Evolutionary conservation across 1,140 invertebrate species (phyloP), one percentile per base, ranked within the genome.

Genomic region (Macrotrachela quadricornifera): DNA sequence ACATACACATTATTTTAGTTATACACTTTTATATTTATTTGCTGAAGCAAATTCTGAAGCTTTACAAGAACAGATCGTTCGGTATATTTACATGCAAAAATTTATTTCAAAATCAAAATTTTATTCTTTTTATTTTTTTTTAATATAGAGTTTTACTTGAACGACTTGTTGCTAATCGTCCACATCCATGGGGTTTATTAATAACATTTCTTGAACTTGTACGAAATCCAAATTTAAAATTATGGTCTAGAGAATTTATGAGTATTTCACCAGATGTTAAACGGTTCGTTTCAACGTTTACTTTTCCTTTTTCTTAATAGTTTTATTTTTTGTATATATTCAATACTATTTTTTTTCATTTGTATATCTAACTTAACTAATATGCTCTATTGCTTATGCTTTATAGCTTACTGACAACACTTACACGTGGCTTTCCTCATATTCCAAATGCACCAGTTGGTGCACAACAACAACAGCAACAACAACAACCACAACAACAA

Each of bases 201-300:
- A 91, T 97, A 46, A 97, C 94, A 0, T 97, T 97, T 68, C 96
- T 96, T 60, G 92, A 99, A 71, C 75, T 99, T 15, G 95, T 99
- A 60, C 95, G 95, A 55, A 97, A 97, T 73, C 85, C 85, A 12
- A 80, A 79, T n/a, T 99, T 94, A 73, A 92, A 94, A 69, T 97
- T 99, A 70, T 97, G 91, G 91, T 79, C 80, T 50, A 90, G 97
- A 64, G 90, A 97, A 59, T 99, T 99, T 74, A 91, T 97, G 0
- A 84, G 90, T 65, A 97, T 91, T 73, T 90, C 91, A 30, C 88
- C 90, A 10, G 92, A 99, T 73, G 94, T 96, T 65, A 86, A 92
- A 73, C 21, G 21, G 21, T 30, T 30, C 21, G 21, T 30, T 30
- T 30, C 21, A 30, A 4, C 21, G 8, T 30, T 30, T 30, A 30